Percentiles rank a stretch among this genome's conserved stretches.
phyloP scores from a whole-genome alignment of 2,113 vertebrate genomes.

The Peucedramus taeniatus region DNA sequence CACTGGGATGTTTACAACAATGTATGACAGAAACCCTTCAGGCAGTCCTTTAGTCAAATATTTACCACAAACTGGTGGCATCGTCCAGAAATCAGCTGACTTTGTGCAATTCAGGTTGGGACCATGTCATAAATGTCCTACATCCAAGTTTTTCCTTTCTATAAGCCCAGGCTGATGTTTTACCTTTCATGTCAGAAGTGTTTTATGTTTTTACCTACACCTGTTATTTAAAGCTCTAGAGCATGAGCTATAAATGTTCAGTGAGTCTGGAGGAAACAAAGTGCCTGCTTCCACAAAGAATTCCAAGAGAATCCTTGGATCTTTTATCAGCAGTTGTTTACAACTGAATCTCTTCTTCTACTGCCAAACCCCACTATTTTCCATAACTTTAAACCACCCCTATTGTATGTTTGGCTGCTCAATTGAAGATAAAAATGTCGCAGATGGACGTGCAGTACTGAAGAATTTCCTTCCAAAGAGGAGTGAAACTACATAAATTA shows the following conservation, averaged over 20 bases:
- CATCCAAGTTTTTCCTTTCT: not conserved
- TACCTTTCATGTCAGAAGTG: not conserved
- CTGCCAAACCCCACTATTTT: not conserved
- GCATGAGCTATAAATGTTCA: not conserved
- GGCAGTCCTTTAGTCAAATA: not conserved
- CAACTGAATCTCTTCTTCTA: not conserved
- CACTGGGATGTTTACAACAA: not conserved
- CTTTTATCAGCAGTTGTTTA: conserved; percentile 1
- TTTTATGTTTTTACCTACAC: not conserved
- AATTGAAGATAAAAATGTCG: not conserved
- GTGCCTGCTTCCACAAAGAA: not conserved
- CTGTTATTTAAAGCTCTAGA: not conserved
- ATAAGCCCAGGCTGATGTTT: not conserved
- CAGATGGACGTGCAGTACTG: not conserved
- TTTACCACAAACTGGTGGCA: not conserved
- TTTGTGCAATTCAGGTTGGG: not conserved
- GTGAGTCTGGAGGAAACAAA: not conserved
- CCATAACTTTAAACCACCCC: not conserved
- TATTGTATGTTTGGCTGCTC: not conserved
- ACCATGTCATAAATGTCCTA: not conserved
- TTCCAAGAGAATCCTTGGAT: not conserved
- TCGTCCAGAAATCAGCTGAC: not conserved
- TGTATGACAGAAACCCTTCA: not conserved
- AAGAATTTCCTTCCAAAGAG: not conserved
- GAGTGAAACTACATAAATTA: not conserved